phyloP scores from a whole-genome alignment of 2,888 invertebrate species.

The Aporophyla nigra region DNA sequence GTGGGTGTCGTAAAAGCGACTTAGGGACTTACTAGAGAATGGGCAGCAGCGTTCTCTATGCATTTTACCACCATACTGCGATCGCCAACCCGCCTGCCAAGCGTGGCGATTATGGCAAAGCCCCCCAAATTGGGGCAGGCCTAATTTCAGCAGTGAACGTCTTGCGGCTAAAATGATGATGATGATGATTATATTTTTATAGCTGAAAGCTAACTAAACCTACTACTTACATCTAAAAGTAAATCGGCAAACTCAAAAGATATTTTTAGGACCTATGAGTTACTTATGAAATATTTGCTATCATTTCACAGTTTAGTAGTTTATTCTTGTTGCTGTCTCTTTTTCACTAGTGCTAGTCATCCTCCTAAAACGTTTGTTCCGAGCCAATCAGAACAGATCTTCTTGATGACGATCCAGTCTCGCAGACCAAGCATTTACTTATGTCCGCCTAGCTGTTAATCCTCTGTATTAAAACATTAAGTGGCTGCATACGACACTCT shows the following conservation, averaged over 20 bases:
- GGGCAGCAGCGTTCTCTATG: too few relatives aligned
- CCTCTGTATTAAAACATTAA: constrained; percentile 60
- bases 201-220: too few relatives aligned
- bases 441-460: constrained; percentile 24
- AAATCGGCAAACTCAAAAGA: neutral
- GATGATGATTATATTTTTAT: too few relatives aligned
- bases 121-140: too few relatives aligned
- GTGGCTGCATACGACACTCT: constrained; percentile 61
- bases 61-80: too few relatives aligned
- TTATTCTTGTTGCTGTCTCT: neutral
- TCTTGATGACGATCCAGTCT: neutral
- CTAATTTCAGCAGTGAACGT: too few relatives aligned
- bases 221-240: neutral
- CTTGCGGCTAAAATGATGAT: too few relatives aligned
- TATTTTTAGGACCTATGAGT: too few relatives aligned
- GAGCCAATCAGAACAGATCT: neutral
- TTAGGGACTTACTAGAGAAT: too few relatives aligned
- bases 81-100: too few relatives aligned
- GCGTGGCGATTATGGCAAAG: too few relatives aligned
- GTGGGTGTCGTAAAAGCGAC: too few relatives aligned
- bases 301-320: neutral
- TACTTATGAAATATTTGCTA: neutral
- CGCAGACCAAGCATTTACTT: constrained; percentile 8
- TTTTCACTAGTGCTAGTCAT: neutral
- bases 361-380: neutral